Conservation (phyloP, 1,140 invertebrate species). For the Lanistes nyassanus region DNA sequence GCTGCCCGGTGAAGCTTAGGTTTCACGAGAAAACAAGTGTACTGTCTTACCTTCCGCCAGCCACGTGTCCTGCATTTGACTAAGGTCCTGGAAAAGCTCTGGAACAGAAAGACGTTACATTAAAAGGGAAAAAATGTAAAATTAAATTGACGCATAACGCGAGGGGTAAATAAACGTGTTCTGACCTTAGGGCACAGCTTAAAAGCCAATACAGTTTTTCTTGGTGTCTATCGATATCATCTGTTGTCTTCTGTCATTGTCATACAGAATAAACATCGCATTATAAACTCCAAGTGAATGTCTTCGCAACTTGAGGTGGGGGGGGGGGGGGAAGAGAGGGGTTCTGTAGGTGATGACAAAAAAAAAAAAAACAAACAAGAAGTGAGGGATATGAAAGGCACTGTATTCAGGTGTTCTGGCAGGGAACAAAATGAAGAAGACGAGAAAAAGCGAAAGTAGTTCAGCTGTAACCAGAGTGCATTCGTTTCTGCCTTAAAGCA, state of each 20-base stretch:
- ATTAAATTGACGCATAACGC: no score
- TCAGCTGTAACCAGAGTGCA: background rate
- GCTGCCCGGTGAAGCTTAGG: no score
- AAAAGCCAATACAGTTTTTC: no score
- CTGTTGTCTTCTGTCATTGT: no score
- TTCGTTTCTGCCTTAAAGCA: background rate
- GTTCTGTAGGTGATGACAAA: background rate
- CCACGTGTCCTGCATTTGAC: conserved; percentile 62
- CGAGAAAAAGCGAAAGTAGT: background rate
- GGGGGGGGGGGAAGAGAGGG: background rate
- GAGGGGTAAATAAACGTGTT: no score
- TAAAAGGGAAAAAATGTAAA: background rate
- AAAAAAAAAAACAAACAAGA: background rate
- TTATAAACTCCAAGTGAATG: background rate
- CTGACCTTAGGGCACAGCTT: no score
- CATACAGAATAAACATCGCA: background rate
- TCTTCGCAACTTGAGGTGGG: background rate
- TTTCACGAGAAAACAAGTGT: no score
- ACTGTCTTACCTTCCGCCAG: conserved; percentile 56
- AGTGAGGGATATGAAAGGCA: no score
- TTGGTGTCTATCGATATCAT: no score
- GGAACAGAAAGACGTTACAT: conserved; percentile 27
- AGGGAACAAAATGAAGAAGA: no score
- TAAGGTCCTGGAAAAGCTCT: conserved; percentile 59
- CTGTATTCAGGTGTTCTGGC: no score